Conservation (phyloP, 2,797 vertebrate genomes). For the Erithacus rubecula region DNA sequence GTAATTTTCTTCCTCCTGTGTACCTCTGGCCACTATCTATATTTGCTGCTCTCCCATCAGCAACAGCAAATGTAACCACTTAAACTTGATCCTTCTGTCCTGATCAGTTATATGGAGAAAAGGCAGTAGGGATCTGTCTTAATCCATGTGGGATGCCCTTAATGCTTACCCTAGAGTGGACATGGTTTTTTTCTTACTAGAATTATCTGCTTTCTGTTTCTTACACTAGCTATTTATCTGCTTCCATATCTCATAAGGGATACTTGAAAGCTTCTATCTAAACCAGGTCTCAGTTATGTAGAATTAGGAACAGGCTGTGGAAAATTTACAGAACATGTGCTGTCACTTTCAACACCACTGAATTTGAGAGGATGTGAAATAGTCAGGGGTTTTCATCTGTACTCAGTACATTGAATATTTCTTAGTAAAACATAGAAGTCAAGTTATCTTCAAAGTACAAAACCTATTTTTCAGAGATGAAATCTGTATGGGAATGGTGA, state of each 20-base stretch:
- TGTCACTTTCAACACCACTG: slow-evolving; percentile 46
- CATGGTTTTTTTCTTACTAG: slow-evolving; percentile 54
- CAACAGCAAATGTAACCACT: slow-evolving; percentile 70
- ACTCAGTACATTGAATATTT: background rate
- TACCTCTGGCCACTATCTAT: slow-evolving; percentile 44
- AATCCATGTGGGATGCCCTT: slow-evolving; percentile 56
- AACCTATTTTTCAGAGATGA: background rate
- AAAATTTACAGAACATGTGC: slow-evolving; percentile 68
- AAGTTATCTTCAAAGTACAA: background rate
- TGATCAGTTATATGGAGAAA: slow-evolving; percentile 74
- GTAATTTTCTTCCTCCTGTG: background rate
- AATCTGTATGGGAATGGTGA: background rate
- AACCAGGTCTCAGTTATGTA: slow-evolving; percentile 67
- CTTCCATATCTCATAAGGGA: slow-evolving; percentile 61
- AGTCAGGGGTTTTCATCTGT: background rate
- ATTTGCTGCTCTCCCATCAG: slow-evolving; percentile 48
- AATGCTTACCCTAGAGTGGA: slow-evolving; percentile 37
- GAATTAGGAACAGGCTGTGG: slow-evolving; percentile 64
- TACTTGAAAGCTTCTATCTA: slow-evolving; percentile 57
- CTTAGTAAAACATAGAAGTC: background rate
- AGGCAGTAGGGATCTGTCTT: slow-evolving; percentile 64
- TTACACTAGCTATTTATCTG: slow-evolving; percentile 70
- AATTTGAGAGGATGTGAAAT: slow-evolving; percentile 47
- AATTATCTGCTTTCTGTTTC: slow-evolving; percentile 75
- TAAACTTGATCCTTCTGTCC: slow-evolving; percentile 73